Base-by-base conservation (phyloP, 1,140 invertebrate genomes). In the Drosophila serrata region DNA sequence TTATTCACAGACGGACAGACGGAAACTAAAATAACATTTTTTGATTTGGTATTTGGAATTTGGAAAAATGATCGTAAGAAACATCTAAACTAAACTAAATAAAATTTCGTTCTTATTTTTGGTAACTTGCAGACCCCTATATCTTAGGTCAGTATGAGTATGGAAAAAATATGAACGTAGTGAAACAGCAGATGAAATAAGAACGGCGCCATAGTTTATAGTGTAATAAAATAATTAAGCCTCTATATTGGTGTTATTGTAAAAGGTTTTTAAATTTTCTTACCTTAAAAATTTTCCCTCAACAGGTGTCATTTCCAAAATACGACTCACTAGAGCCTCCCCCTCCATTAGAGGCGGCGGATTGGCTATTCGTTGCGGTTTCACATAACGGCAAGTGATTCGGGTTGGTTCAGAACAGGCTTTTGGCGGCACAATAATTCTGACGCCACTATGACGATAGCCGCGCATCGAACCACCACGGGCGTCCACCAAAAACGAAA, bases 401-500 rank as follows among this genome's bases (percentile, higher is more conserved):
- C 98, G 94, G 57, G 99, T 99, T 15, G 99, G 99, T 94, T 98
- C 98, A 9, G 98, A 95, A 8, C 98, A 99, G 82, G 98, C 97
- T 49, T 98, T 94, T 1, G 99, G 99, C 19, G 99, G 99, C 27
- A 99, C 98, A 86, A 99, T 99, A 29, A 99, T 97, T 15, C 99
- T 94, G 1, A 99, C 98, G 0, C 99, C 99, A 27, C 98, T 98
- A 92, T 99, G 99, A 17, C 99, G 96, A 91, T 98, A 99, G 5
- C 99, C 99, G 45, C 98, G 95, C 97, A 99, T 98, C 0, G 99
- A 98, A 19, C 99, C 99, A 22, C 99, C 99, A 11, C 99, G 95
- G 2, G 99, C 99, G 92, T 99, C 99, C 53, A 99, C 99, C 93
- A 99, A 95, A 93, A 99, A 99, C 62, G 98, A 99, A 56, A 99